Conservation (phyloP, 2,797 vertebrate genomes). For the Schizopygopsis malacanthus region DNA sequence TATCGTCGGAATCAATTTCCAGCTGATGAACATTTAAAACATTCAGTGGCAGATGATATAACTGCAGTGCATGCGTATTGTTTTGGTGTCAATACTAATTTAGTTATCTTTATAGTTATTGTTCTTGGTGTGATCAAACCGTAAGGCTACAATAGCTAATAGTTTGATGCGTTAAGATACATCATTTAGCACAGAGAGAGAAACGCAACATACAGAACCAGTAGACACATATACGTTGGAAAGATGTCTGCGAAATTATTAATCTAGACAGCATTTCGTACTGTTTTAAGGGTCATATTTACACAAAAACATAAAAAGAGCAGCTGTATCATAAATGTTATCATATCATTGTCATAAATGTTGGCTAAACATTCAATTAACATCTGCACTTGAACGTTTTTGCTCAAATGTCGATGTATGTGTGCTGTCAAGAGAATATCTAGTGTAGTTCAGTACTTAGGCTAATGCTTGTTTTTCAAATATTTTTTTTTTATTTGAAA, state of each 20-base stretch:
- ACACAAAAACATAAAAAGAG: background rate
- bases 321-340: conserved; percentile 15
- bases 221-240: background rate
- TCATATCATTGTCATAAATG: background rate
- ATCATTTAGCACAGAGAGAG: background rate
- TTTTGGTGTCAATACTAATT: background rate
- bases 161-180: background rate
- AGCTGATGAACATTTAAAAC: background rate
- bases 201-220: background rate
- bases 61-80: background rate
- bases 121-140: background rate
- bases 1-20: background rate
- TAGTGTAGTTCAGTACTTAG: background rate
- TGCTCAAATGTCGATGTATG: background rate
- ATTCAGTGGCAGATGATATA: no score
- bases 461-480: background rate
- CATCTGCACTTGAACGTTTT: background rate
- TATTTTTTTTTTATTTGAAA: background rate
- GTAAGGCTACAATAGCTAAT: background rate
- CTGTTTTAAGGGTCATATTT: conserved; percentile 3
- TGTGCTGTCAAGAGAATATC: background rate
- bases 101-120: background rate
- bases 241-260: background rate
- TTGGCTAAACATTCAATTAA: background rate
- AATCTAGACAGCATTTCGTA: background rate